Conservation (phyloP, 2,113 vertebrate species). For the Merops nubicus region DNA sequence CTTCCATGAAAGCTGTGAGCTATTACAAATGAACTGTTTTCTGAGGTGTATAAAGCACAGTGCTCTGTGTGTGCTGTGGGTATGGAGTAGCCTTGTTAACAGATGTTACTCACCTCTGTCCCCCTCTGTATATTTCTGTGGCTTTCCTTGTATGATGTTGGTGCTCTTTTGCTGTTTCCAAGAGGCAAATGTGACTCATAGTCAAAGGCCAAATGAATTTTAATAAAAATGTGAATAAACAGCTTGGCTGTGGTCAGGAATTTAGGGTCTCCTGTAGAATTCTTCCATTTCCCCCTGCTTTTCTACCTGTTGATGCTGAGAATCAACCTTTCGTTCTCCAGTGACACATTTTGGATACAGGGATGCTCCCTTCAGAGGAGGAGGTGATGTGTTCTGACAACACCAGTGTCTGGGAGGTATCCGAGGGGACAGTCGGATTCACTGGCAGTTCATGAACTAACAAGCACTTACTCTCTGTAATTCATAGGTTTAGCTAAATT, state of each 20-base stretch:
- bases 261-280: background rate
- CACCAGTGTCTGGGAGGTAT: background rate
- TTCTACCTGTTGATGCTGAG: background rate
- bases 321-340: background rate
- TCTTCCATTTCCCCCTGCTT: background rate
- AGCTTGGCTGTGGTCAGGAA: background rate
- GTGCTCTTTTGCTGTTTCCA: background rate
- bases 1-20: background rate
- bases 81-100: background rate
- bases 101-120: background rate
- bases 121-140: background rate
- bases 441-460: background rate
- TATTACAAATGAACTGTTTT: background rate
- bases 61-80: rapidly evolving
- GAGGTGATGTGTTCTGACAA: background rate
- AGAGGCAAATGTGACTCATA: background rate
- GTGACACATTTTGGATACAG: background rate
- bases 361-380: background rate
- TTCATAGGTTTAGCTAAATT: background rate
- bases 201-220: background rate
- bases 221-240: background rate
- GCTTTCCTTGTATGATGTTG: background rate
- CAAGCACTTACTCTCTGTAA: background rate
- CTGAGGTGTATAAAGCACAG: background rate
- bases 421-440: background rate